These are phyloP conservation scores for Cremastobaeus sp. DNA, from an alignment of 2,888 invertebrate species.

Conservation along the genomic window DNA sequence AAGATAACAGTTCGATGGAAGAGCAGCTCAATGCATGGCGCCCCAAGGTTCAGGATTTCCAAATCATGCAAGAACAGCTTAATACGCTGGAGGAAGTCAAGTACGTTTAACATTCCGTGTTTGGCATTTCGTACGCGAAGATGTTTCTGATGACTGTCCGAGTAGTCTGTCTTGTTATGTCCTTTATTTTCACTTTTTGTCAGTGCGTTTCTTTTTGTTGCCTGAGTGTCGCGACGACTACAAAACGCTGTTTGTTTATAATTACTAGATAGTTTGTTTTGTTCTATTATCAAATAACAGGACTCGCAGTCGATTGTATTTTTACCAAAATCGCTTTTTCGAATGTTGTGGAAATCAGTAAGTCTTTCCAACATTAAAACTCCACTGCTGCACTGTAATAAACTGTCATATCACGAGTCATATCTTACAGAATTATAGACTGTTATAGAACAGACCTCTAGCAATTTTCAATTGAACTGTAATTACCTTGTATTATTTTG, in stretches of 20 bases:
- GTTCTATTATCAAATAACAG: conserved; percentile 38
- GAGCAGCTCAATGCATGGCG: conserved; percentile 84
- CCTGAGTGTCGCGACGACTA: too few relatives aligned
- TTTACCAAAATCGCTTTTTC: conserved; percentile 58
- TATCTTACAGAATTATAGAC: too few relatives aligned
- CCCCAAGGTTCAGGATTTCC: conserved; percentile 86
- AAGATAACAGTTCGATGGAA: conserved; percentile 85
- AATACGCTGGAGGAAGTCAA: conserved; percentile 91
- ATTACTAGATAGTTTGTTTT: conserved; percentile 28
- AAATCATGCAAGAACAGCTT: conserved; percentile 90
- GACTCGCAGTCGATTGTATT: conserved; percentile 48
- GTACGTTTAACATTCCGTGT: too few relatives aligned
- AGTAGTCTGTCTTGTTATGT: background rate
- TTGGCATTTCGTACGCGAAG: too few relatives aligned
- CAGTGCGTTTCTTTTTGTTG: too few relatives aligned
- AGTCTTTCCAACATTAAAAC: conserved; percentile 26
- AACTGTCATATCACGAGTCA: background rate
- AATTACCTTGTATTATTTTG: too few relatives aligned
- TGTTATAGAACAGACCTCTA: too few relatives aligned
- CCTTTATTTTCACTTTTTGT: background rate
- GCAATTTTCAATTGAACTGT: too few relatives aligned
- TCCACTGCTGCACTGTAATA: conserved; percentile 20
- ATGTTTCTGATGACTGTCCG: too few relatives aligned
- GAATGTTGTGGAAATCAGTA: conserved; percentile 51
- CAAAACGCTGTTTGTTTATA: background rate